Percentiles rank a stretch among this genome's conserved stretches.
Conservation (phyloP, 2,797 vertebrate genomes). For the Brachyalestes nurse region DNA sequence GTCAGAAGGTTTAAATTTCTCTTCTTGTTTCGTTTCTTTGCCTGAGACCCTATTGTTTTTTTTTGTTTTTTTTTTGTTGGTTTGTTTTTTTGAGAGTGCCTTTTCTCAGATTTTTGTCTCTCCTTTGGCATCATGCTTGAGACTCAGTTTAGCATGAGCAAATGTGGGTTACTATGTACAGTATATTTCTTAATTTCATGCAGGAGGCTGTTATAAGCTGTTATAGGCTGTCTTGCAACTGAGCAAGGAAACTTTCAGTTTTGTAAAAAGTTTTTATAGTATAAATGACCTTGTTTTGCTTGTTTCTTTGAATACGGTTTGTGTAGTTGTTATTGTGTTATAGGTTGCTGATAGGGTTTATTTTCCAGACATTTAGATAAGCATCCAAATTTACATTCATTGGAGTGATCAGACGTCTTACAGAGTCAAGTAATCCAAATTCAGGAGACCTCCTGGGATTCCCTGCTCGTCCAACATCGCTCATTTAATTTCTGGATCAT, state of each 20-base stretch:
- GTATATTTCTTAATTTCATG: neutral
- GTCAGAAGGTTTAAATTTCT: neutral
- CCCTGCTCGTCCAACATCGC: neutral
- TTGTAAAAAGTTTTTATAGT: neutral
- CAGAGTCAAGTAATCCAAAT: neutral
- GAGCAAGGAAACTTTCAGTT: neutral
- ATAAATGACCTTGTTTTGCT: neutral
- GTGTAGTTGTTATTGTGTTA: no score
- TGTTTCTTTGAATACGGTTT: neutral
- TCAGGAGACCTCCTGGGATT: conserved; percentile 24
- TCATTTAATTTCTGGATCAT: conserved; percentile 22
- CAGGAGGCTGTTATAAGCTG: neutral
- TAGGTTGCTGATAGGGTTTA: no score
- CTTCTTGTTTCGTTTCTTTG: neutral
- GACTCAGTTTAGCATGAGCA: neutral
- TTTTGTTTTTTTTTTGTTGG: no score
- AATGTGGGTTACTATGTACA: neutral
- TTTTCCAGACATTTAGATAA: neutral
- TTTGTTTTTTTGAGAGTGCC: neutral
- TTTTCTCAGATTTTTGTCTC: neutral
- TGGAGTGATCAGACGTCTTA: neutral
- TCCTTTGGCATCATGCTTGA: neutral
- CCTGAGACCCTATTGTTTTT: neutral
- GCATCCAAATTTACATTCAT: no score
- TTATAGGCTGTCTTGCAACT: neutral